phyloP scores from a whole-genome alignment of 2,113 vertebrate genomes.

The Haemorhous mexicanus region DNA sequence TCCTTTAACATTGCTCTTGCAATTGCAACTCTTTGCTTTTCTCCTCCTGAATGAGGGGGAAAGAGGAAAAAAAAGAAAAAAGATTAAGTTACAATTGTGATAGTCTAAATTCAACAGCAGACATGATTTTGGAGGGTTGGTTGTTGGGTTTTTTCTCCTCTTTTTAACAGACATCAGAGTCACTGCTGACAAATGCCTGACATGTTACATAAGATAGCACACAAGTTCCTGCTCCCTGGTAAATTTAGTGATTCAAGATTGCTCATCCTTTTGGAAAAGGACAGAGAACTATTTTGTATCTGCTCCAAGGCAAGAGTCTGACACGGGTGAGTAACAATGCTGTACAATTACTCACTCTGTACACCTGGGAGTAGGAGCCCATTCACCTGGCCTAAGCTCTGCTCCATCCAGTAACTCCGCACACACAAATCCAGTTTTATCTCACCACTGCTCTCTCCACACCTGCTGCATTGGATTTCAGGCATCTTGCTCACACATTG shows the following conservation, averaged over 20 bases:
- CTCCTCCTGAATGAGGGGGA: slow-evolving; percentile 81
- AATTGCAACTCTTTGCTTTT: slow-evolving; percentile 97
- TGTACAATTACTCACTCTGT: background rate
- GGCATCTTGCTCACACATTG: background rate
- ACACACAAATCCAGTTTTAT: background rate
- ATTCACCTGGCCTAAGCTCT: background rate
- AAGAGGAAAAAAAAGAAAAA: background rate
- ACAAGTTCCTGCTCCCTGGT: background rate
- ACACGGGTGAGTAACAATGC: background rate
- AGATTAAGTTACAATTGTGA: background rate
- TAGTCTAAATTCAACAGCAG: background rate
- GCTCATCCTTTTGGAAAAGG: background rate
- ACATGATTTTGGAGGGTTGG: background rate
- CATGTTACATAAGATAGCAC: background rate
- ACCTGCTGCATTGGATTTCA: background rate
- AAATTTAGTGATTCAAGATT: background rate
- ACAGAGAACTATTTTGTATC: background rate
- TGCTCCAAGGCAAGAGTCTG: background rate
- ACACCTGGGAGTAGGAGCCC: background rate
- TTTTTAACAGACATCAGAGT: background rate
- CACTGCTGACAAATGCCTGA: background rate
- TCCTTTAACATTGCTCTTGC: slow-evolving; percentile 94
- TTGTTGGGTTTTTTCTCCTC: background rate
- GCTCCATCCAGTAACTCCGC: background rate
- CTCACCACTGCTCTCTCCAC: background rate